Percentiles rank a stretch among this genome's conserved stretches.
These are phyloP conservation scores for Boulengeromyrus knoepffleri DNA, from an alignment of 2,113 vertebrate genomes.

Conservation along the genomic window DNA sequence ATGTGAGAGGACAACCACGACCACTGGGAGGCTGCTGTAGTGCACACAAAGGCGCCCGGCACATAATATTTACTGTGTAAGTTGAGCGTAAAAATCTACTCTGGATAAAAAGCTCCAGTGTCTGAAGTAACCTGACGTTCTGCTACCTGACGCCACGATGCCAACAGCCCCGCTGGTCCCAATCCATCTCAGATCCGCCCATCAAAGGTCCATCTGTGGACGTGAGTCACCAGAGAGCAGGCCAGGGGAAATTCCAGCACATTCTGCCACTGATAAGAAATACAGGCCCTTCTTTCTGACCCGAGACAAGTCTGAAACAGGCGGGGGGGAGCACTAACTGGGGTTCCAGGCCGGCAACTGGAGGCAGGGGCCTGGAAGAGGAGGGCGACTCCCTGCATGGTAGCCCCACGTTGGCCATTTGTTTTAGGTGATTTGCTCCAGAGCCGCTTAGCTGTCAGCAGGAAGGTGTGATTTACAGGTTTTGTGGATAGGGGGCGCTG, in stretches of 20 bases:
- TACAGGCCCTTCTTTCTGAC: background rate
- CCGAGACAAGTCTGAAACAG: background rate
- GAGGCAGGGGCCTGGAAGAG: background rate
- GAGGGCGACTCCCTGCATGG: background rate
- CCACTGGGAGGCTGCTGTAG: background rate
- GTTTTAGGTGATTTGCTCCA: background rate
- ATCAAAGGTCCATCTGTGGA: constrained; percentile 25
- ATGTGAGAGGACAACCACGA: background rate
- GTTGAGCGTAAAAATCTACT: background rate
- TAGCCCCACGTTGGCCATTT: background rate
- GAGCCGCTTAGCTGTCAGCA: constrained; percentile 9
- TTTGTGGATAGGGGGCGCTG: background rate
- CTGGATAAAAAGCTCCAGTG: background rate
- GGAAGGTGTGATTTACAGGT: constrained; percentile 21
- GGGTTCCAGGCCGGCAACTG: background rate
- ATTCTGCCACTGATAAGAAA: constrained; percentile 3
- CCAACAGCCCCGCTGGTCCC: background rate
- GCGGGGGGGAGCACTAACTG: background rate
- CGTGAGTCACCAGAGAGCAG: constrained; percentile 11
- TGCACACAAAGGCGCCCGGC: background rate
- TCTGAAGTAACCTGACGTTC: background rate
- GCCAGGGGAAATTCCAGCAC: background rate
- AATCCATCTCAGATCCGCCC: constrained; percentile 1
- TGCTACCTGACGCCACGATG: background rate
- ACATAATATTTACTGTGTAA: background rate